Percentiles rank a stretch among this genome's conserved stretches.
phyloP scores from a whole-genome alignment of 2,888 invertebrate genomes.

The Leptopilina syphax region DNA sequence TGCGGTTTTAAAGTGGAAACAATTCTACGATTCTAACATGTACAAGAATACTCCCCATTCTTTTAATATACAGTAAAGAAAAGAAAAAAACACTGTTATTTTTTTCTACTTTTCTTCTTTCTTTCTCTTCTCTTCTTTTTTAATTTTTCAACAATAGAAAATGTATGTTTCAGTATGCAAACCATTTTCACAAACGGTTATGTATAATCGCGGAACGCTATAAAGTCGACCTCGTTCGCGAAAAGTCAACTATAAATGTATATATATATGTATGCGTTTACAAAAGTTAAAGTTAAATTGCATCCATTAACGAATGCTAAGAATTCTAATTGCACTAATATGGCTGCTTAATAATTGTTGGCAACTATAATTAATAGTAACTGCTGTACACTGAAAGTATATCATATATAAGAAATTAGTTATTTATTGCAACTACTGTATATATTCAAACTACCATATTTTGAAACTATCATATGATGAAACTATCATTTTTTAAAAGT shows the following conservation, averaged over 20 bases:
- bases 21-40: not conserved
- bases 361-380: no score
- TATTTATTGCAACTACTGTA: no score
- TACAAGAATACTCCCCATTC: not conserved
- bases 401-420: no score
- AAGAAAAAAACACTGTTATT: no score
- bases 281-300: constrained; percentile 24
- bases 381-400: no score
- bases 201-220: not conserved
- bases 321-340: constrained; percentile 2
- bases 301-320: constrained; percentile 18
- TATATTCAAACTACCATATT: no score
- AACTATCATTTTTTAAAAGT: no score
- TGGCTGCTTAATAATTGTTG: not conserved
- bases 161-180: constrained; percentile 23
- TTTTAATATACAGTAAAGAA: no score
- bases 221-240: constrained; percentile 23
- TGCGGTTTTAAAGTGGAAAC: constrained; percentile 4
- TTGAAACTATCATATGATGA: no score
- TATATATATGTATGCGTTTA: not conserved
- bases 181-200: constrained; percentile 37
- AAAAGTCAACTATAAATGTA: not conserved
- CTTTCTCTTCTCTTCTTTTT: not conserved
- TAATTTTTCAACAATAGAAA: constrained; percentile 25
- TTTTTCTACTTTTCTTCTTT: not conserved